Conservation (phyloP, 2,113 vertebrate genomes). For the Etia nguti region DNA sequence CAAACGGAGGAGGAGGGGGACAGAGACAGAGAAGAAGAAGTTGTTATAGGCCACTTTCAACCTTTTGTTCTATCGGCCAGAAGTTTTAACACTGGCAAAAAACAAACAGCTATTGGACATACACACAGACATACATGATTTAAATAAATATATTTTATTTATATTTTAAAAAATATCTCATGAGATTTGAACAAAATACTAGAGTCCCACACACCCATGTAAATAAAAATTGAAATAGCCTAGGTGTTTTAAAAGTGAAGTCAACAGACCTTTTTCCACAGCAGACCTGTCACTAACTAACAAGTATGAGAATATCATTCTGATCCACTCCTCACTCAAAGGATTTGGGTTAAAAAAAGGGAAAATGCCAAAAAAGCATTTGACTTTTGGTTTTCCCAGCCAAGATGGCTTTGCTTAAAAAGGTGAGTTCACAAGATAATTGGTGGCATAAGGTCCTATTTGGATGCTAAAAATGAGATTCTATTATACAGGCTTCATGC, state of each 20-base stretch:
- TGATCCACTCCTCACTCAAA: background rate
- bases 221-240: background rate
- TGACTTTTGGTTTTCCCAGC: background rate
- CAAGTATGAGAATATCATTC: background rate
- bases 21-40: background rate
- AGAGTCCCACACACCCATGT: background rate
- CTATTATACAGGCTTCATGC: background rate
- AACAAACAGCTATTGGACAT: conserved; percentile 59
- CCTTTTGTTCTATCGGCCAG: conserved; percentile 54
- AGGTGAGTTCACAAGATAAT: background rate
- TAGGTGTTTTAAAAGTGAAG: background rate
- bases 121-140: conserved; percentile 2
- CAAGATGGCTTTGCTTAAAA: background rate
- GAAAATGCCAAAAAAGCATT: too few relatives aligned
- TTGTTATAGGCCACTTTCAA: conserved; percentile 44
- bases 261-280: background rate
- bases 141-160: background rate
- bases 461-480: background rate
- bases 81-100: conserved; percentile 60
- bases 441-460: background rate
- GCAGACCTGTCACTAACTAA: background rate
- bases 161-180: background rate
- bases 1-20: background rate
- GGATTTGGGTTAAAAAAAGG: background rate
- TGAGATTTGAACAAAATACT: background rate